Base-by-base conservation (phyloP, 1,140 invertebrate species). In the Harlomillsia oculata region DNA sequence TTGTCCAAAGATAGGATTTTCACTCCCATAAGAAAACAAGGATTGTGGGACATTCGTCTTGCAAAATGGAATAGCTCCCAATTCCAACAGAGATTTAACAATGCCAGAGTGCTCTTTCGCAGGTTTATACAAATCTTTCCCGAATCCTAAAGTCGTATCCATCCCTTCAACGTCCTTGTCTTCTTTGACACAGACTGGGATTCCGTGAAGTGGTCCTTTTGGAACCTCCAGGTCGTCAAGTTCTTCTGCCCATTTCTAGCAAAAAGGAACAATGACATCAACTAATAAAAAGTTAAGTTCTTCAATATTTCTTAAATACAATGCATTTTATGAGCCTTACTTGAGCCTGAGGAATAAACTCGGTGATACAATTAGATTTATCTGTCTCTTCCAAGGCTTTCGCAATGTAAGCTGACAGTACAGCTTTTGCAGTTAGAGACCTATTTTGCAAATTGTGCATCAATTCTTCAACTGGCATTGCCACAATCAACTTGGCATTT, bases 1-100 rank as follows among this genome's bases (percentile, higher is more conserved):
- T 26, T 6, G 9, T 5, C 76, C 76, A 66, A 68, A 77, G 9
- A 77, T 69, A 5, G 74, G 74, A 62, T 77, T 77, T 23, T 66
- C 64, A 63, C 72, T 73, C 9, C 67, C 67, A 56, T 61, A 69
- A 11, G 69, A 69, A 30, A 51, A 60, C 21, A 59, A 20, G 25
- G 40, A 45, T 50, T 76, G 75, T 5, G 75, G 73, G 1, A 75
- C 58, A 62, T 76, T 75, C 8, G 74, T 76, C 53, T 70, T 67
- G 16, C 67, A 68, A 63, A 75, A 75, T 3, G 74, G 74, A 18
- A 76, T 60, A n/a, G 70, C 72, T 20, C 74, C 73, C 20, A 66
- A 59, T 21, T 60, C 49, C 16, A 43, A 30, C 3, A 75, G 45
- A 5, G 60, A 48, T 44, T 68, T 61, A 9, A 76, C 69, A 39